Evolutionary conservation across 2,888 invertebrate genomes (phyloP).

Genomic region (Mystacides longicornis): DNA sequence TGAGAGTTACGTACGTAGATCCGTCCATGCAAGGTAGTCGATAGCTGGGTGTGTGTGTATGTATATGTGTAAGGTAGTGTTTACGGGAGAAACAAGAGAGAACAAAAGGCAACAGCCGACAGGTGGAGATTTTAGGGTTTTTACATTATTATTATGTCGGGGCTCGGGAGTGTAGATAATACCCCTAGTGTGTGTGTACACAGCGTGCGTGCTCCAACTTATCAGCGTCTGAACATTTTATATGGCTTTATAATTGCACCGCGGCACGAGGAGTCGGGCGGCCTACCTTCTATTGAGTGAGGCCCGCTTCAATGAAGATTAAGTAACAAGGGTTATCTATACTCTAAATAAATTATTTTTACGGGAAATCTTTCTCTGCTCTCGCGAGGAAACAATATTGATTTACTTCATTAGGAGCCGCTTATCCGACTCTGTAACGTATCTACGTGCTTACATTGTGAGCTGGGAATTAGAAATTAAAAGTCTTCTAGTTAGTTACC

Average conservation of each 20-base stretch:
- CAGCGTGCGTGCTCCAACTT: slow-evolving; percentile 18
- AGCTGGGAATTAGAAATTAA: too few species aligned
- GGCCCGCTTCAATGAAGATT: background rate
- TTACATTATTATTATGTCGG: background rate
- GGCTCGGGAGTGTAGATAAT: background rate
- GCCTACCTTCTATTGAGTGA: background rate
- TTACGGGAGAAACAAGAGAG: background rate
- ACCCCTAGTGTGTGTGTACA: background rate
- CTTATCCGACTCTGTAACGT: too few species aligned
- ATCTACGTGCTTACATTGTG: too few species aligned
- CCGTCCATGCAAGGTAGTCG: background rate
- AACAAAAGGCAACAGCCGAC: background rate
- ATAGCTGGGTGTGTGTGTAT: background rate
- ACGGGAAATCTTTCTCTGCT: background rate
- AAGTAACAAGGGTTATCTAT: background rate
- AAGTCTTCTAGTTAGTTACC: too few species aligned
- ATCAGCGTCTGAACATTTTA: slow-evolving; percentile 24
- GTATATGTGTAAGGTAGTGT: background rate
- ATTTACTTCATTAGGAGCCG: too few species aligned
- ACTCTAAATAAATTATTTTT: background rate
- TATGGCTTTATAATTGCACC: slow-evolving; percentile 24
- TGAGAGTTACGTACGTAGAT: background rate
- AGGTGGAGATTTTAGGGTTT: background rate
- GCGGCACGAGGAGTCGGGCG: slow-evolving; percentile 7
- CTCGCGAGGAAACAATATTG: background rate